Conservation (phyloP, 2,113 vertebrate genomes). For the Syngnathus scovelli region DNA sequence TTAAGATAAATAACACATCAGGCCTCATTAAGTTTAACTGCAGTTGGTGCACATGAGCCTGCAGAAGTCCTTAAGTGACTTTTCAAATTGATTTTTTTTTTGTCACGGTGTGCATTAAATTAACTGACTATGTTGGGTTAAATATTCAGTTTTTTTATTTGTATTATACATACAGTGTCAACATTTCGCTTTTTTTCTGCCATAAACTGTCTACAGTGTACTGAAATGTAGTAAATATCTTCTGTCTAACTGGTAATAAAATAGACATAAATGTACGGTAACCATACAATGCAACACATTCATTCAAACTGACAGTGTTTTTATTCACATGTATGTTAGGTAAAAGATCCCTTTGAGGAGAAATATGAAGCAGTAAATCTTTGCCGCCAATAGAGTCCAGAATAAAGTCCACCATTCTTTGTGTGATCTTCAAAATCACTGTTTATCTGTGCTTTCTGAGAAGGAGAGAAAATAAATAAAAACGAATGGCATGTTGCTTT, state of each 20-base stretch:
- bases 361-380: slow-evolving; percentile 7
- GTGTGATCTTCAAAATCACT: too few relatives aligned
- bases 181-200: neutral
- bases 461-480: too few relatives aligned
- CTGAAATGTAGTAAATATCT: neutral
- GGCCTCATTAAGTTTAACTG: neutral
- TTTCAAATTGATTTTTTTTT: neutral
- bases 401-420: slow-evolving; percentile 25
- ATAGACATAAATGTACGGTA: neutral
- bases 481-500: neutral
- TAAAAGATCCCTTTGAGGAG: slow-evolving; percentile 3
- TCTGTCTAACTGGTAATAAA: neutral
- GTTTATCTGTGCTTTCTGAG: too few relatives aligned
- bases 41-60: neutral
- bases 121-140: neutral
- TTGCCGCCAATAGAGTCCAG: slow-evolving; percentile 9
- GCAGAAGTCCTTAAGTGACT: neutral
- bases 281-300: neutral
- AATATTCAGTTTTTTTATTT: neutral
- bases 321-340: neutral
- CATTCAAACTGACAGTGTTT: neutral
- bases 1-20: neutral
- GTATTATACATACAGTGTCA: neutral
- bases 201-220: neutral
- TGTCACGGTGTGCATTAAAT: neutral